Base-by-base conservation (phyloP, 2,113 vertebrate genomes). In the Notarius quadriscutis region DNA sequence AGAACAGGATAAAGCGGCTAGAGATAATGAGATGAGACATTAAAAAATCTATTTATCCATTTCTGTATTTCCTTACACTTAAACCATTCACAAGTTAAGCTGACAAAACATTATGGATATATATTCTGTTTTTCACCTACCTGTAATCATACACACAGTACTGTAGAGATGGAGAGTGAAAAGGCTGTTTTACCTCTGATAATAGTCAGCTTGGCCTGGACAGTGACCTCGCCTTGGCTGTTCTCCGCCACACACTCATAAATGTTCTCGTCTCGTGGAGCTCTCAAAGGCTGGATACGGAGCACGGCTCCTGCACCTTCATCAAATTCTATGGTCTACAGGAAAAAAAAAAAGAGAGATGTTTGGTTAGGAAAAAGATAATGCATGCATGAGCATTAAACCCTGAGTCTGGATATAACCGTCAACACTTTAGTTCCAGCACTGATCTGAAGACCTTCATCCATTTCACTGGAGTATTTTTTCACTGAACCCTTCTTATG, bases 221-320 rank as follows among this genome's bases (percentile, higher is more conserved):
- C 96, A 0, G 96, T 97, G 92, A 97, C 94, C 92, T 99, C 98
- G 63, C 96, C 97, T 0, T 95, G 96, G 0, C 92, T 94, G 94
- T 98, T 99, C 91, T 98, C 97, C 7, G 98, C 98, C 62, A 99
- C 96, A 0, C 98, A 99, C 85, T 99, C 98, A 0, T 99, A 99
- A 87, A 97, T 96, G 86, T 99, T 99, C 94, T 99, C 98, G 0
- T 99, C 98, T 1, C 98, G 96, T 1, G 98, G 98, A 0, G 98
- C 98, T 72, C 98, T 94, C 1, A 99, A 96, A 0, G 98, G 98
- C 95, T 99, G 98, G 94, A 99, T 99, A 89, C 98, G 94, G 85
- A 99, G 90, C 0, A 99, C 98, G 0, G 98, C 98, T 0, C 98
- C 98, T 0, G 98, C 97, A 0, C 97, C 98, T 90, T 99, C 98